Conservation (phyloP, 2,113 vertebrate genomes). For the Cochlearius cochlearius region DNA sequence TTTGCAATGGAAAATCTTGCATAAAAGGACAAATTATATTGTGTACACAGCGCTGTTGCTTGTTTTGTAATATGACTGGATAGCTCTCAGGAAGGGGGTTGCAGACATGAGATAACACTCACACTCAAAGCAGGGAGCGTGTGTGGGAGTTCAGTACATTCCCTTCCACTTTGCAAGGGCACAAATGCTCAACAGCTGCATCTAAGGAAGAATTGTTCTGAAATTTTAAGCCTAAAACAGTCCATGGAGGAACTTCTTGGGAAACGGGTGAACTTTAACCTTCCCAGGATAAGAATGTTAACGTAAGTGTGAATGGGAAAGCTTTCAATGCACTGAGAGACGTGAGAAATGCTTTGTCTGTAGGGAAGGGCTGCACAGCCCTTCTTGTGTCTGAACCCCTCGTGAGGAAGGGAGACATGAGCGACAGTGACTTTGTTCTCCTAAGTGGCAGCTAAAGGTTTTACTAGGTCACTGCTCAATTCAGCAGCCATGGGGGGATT, state of each 20-base stretch:
- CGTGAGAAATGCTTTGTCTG: conserved; percentile 29
- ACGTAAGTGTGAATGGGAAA: neutral
- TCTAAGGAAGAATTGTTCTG: conserved; percentile 7
- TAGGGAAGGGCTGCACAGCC: neutral
- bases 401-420: neutral
- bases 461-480: neutral
- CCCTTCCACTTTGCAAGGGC: neutral
- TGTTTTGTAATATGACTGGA: neutral
- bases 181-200: conserved; percentile 33
- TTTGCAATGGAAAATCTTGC: neutral
- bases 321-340: conserved; percentile 48
- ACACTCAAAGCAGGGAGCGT: rapidly evolving
- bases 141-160: neutral
- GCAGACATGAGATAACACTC: neutral
- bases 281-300: neutral
- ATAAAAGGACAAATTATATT: neutral
- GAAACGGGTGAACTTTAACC: conserved; percentile 66
- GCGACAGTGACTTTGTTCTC: neutral
- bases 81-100: neutral
- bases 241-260: conserved; percentile 24
- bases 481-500: neutral
- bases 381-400: neutral
- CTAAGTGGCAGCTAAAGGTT: neutral
- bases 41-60: neutral
- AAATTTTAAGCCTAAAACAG: neutral